Base-by-base conservation (phyloP, 2,113 vertebrate genomes). In the Morone chrysops region DNA sequence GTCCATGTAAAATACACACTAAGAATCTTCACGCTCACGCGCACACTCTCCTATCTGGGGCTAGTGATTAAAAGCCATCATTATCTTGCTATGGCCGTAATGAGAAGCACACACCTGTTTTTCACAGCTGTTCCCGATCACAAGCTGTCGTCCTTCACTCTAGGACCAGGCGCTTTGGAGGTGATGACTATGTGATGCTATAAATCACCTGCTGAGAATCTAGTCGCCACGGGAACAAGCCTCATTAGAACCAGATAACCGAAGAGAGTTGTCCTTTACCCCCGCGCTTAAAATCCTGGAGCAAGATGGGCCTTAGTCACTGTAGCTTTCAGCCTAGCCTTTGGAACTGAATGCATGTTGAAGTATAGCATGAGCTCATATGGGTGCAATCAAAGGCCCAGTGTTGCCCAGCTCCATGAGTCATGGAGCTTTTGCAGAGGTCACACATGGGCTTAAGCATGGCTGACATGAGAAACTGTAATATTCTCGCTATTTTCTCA, bases 51-150 rank as follows among this genome's bases (percentile, higher is more conserved):
- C 14, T 75, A 56, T 74, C 67, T 14, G 41, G 31, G 47, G 50
- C 57, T 75, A 16, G 85, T 90, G 88, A 93, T 89, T 90, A 89
- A 90, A 90, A 90, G 76, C 77, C 77, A 59, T 93, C 86, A 79
- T 88, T 90, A 85, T 80, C 75, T 69, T 41, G 10, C 83, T 77
- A 20, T 51, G 77, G 81, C 70, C 17, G 0, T 87, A 93, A 90
- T 88, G 90, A 90, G 90, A 87, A 85, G 67, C 89, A 57, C 91
- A 91, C 93, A 94, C 93, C 92, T 94, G 92, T 92, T 92, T 83
- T 70, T 68, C 73, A 67, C 93, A 91, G 86, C 92, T 93, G 92
- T 75, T 92, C 77, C 57, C 25, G 5, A 73, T 86, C 89, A 83
- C 93, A 87, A 92, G 89, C 91, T 84, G 86, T 61, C 72, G 62